Base-by-base conservation (phyloP, 2,797 vertebrate genomes). In the Acestrorhynchus altus region DNA sequence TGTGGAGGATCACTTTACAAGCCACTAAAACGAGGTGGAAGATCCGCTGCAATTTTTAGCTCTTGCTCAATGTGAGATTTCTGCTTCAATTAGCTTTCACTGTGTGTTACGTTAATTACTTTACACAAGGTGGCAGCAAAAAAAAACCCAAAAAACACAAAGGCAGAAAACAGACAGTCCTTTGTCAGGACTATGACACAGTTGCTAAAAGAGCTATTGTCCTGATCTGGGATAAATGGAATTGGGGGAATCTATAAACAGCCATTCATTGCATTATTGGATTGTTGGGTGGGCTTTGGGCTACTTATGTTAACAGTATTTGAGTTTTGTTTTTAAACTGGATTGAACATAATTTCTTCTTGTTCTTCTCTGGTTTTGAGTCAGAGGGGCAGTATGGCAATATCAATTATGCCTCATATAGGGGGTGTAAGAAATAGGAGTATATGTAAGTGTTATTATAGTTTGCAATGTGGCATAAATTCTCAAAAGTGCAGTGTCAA, bases 51-150 rank as follows among this genome's bases (percentile, higher is more conserved):
- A 22, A 63, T 70, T 35, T 42, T 0, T 40, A 65, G 4, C 47
- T 35, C 24, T 56, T 49, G 24, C 22, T 71, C 42, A 65, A 24
- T 65, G 64, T 54, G 51, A 59, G 18, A 59, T 76, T 72, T 51
- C n/a, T 39, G 74, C 59, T 16, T 20, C 51, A 72, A 54, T 35
- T 64, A 4, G 28, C 54, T 35, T 54, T 57, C 22, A 12, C 10
- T 57, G 28, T 44, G 9, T 65, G 28, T 71, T 13, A 51, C 46
- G 28, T 66, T 72, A 72, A 80, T 65, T 72, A 49, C 51, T 8
- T 31, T 44, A 52, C 44, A 51, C 40, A 71, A 52, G 47, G 64
- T 66, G 68, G 35, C 51, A 72, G 39, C 12, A 40, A 15, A 18
- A 20, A 26, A 56, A 64, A 64, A 5, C 3, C n/a, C 11, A 40